These are phyloP conservation scores for Dryoscopus gambensis DNA, from an alignment of 2,113 vertebrate species.

Conservation along the genomic window DNA sequence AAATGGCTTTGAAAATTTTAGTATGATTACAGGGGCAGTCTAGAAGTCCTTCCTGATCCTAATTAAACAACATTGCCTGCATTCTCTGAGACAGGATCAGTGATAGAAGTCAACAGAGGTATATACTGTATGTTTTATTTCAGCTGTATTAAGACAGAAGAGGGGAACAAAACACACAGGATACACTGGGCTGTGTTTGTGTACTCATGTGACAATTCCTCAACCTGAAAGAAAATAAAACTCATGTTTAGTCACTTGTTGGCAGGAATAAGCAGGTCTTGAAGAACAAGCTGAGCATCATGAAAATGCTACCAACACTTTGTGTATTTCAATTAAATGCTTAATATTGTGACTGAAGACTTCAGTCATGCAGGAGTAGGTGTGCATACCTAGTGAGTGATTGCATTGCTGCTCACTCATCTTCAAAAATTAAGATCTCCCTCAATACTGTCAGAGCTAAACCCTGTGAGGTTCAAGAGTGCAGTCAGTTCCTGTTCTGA, in stretches of 20 bases:
- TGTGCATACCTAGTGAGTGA: background rate
- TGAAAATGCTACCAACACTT: background rate
- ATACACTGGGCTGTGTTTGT: background rate
- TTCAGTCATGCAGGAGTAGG: background rate
- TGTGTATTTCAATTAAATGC: background rate
- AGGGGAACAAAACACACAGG: background rate
- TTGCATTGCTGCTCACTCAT: background rate
- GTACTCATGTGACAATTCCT: background rate
- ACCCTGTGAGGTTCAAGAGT: background rate
- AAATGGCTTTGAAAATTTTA: slow-evolving; percentile 11
- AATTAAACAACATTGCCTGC: background rate
- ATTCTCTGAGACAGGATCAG: background rate
- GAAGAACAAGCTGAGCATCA: background rate
- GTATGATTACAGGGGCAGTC: background rate
- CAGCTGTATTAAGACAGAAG: background rate
- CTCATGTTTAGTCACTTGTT: background rate
- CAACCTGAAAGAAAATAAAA: background rate
- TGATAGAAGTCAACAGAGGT: background rate
- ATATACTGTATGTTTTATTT: background rate
- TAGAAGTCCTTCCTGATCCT: background rate
- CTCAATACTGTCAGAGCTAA: background rate
- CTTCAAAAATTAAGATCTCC: background rate
- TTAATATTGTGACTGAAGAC: background rate
- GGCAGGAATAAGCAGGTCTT: background rate
- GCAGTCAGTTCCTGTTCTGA: background rate